These are phyloP conservation scores for Myathropa florea DNA, from an alignment of 2,888 invertebrate species.

Conservation along the genomic window DNA sequence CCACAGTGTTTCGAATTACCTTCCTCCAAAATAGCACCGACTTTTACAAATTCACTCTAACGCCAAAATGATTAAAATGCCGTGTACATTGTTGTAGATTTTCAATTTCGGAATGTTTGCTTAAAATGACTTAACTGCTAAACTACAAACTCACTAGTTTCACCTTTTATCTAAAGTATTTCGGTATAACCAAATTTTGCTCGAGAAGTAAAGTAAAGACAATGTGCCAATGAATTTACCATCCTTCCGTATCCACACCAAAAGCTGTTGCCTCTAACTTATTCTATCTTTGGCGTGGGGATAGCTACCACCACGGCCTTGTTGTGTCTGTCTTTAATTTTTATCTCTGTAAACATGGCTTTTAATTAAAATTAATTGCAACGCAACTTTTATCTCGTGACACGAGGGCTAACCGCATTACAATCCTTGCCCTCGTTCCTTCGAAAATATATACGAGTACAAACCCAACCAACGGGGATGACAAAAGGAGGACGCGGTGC, in stretches of 20 bases:
- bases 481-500: constrained; percentile 13
- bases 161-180: neutral
- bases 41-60: too few species aligned
- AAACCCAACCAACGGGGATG: constrained; percentile 28
- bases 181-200: neutral
- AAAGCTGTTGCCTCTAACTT: constrained; percentile 72
- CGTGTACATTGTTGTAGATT: too few species aligned
- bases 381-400: constrained; percentile 62
- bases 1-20: too few species aligned
- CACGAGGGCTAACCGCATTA: constrained; percentile 65
- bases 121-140: neutral
- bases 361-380: constrained; percentile 69
- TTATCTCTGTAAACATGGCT: constrained; percentile 62
- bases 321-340: constrained; percentile 55
- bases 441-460: constrained; percentile 28
- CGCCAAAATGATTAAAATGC: too few species aligned
- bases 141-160: neutral
- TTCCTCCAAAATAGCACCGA: too few species aligned
- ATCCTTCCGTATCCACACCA: neutral
- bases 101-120: too few species aligned
- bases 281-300: constrained; percentile 40
- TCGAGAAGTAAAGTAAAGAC: constrained; percentile 33
- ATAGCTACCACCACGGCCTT: constrained; percentile 32
- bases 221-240: constrained; percentile 45
- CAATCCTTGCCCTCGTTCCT: constrained; percentile 57